Conservation (phyloP, 2,797 vertebrate genomes). For the Acrossocheilus fasciatus region DNA sequence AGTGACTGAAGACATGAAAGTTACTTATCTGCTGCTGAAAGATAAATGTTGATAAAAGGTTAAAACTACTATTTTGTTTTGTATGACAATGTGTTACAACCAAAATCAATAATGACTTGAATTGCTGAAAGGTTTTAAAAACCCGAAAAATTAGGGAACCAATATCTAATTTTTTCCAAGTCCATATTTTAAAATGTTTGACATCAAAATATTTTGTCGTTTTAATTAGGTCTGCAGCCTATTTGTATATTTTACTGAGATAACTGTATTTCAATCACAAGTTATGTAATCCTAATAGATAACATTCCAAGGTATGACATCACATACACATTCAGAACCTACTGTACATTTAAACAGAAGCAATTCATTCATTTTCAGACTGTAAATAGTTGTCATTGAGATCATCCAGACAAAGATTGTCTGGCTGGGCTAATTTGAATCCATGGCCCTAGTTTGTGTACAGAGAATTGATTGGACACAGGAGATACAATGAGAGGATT, state of each 20-base stretch:
- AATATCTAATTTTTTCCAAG: background rate
- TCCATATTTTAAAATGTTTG: no score
- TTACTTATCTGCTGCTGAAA: constrained; percentile 33
- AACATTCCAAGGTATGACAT: background rate
- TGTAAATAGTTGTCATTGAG: constrained; percentile 9
- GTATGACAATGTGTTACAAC: constrained; percentile 19
- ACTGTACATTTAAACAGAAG: background rate
- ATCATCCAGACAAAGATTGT: constrained; percentile 18
- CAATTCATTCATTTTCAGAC: background rate
- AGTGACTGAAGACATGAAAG: constrained; percentile 65
- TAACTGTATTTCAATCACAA: background rate
- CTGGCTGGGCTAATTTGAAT: constrained; percentile 62
- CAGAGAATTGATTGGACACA: constrained; percentile 71
- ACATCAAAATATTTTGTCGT: no score
- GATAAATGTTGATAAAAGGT: background rate
- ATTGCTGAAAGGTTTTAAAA: constrained; percentile 27
- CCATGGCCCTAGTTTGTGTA: constrained; percentile 55
- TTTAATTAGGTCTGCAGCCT: background rate
- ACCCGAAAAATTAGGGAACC: constrained; percentile 12
- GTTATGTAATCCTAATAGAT: constrained; percentile 4
- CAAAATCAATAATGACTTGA: constrained; percentile 1
- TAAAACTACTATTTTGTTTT: background rate
- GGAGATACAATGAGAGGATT: constrained; percentile 71
- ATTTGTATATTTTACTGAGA: background rate
- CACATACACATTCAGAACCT: background rate